These are phyloP conservation scores for Caprella mutica DNA, from an alignment of 2,888 invertebrate species.

Conservation along the genomic window DNA sequence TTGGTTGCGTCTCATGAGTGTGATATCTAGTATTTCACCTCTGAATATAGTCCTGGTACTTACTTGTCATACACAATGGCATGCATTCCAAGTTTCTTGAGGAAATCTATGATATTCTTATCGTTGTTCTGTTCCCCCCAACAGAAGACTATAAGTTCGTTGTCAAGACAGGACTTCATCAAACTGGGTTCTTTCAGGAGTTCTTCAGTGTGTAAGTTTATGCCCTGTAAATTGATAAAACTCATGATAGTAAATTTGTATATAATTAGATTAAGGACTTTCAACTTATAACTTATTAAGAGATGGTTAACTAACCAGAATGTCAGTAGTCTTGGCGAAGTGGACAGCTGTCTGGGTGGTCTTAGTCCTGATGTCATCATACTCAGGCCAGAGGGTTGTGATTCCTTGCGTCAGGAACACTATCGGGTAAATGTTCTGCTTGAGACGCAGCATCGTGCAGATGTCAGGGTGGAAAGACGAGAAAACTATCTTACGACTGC, in stretches of 20 bases:
- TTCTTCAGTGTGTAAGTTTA: conserved; percentile 88
- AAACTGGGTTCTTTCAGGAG: conserved; percentile 68
- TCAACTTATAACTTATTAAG: no score
- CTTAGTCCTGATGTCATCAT: conserved; percentile 71
- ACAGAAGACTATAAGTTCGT: conserved; percentile 79
- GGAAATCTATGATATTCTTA: conserved; percentile 65
- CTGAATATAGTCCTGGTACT: no score
- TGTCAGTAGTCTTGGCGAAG: conserved; percentile 66
- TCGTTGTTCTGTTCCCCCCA: conserved; percentile 97
- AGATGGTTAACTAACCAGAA: conserved; percentile 53
- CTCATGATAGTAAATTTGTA: no score
- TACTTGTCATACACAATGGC: conserved; percentile 92
- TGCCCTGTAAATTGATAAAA: no score
- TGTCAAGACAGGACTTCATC: conserved; percentile 64
- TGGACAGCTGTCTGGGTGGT: conserved; percentile 69
- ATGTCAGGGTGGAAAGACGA: conserved; percentile 94
- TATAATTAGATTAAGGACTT: no score
- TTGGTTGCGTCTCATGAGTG: no score
- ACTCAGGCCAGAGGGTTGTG: conserved; percentile 59
- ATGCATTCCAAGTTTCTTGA: conserved; percentile 81
- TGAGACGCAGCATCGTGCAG: conserved; percentile 80
- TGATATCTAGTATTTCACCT: no score
- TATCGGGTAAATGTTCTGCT: conserved; percentile 94
- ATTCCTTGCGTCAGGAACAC: conserved; percentile 81
- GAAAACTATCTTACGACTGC: conserved; percentile 71